Percentiles rank a stretch among this genome's conserved stretches.
phyloP scores from a whole-genome alignment of 2,888 invertebrate genomes.

The Mellilla xanthometata region DNA sequence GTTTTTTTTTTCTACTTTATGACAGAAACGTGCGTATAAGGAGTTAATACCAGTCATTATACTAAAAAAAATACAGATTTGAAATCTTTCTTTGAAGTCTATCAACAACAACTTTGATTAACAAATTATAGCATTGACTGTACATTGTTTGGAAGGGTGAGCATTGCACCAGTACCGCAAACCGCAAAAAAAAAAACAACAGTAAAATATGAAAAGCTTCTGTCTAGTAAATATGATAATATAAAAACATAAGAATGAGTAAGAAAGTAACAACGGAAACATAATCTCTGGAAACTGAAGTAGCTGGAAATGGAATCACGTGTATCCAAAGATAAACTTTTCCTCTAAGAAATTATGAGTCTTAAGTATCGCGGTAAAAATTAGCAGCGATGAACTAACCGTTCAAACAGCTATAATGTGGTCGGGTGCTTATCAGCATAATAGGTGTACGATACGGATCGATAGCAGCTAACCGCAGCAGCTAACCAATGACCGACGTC shows the following conservation, averaged over 20 bases:
- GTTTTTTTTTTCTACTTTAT: no score
- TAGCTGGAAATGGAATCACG: slow-evolving; percentile 2
- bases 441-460: slow-evolving; percentile 24
- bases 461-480: slow-evolving; percentile 28
- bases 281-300: slow-evolving; percentile 2
- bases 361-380: no score
- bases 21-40: no score
- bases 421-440: slow-evolving; percentile 16
- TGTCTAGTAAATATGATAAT: slow-evolving; percentile 5
- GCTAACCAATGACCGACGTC: slow-evolving; percentile 43
- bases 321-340: slow-evolving; percentile 2
- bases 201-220: no score
- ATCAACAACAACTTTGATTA: no score
- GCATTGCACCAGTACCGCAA: no score
- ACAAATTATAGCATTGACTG: no score
- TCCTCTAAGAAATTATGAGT: neutral
- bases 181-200: no score
- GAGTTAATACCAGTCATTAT: no score
- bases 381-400: slow-evolving; percentile 1
- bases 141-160: no score
- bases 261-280: slow-evolving; percentile 4
- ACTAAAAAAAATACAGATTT: no score
- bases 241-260: slow-evolving; percentile 9
- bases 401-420: slow-evolving; percentile 16
- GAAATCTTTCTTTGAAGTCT: no score